Evolutionary conservation across 2,113 vertebrate genomes (phyloP).

Genomic region (Eurypyga helias): DNA sequence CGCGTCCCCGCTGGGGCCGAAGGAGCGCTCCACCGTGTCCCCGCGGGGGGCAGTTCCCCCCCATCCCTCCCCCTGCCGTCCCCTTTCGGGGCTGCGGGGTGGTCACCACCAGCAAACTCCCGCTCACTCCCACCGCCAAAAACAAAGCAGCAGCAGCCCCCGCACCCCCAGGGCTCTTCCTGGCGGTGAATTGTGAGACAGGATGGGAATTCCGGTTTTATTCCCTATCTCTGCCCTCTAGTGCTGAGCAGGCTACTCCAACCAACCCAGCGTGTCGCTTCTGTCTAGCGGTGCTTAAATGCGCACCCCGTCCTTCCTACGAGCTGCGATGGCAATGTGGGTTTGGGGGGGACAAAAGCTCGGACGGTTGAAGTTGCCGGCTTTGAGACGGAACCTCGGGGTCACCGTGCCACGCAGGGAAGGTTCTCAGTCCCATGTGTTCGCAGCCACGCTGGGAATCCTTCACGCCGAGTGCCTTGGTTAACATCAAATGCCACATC

Average conservation of each 20-base stretch:
- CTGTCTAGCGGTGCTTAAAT: neutral
- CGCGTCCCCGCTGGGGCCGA: neutral
- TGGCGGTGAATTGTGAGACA: neutral
- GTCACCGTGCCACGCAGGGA: neutral
- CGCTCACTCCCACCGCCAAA: neutral
- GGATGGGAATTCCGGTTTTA: neutral
- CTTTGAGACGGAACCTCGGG: neutral
- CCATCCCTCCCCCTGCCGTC: neutral
- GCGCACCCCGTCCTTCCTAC: neutral
- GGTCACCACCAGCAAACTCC: neutral
- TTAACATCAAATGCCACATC: neutral
- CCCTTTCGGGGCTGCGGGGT: neutral
- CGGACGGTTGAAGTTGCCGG: neutral
- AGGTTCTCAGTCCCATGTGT: neutral
- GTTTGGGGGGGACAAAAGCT: neutral
- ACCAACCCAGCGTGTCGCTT: neutral
- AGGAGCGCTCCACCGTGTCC: neutral
- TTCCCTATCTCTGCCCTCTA: neutral
- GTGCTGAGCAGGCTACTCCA: constrained; percentile 14
- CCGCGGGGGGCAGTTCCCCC: neutral
- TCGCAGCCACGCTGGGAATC: neutral
- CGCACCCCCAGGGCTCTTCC: neutral
- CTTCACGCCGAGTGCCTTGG: neutral
- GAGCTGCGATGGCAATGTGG: neutral
- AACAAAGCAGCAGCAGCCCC: neutral